These are phyloP conservation scores for Pangasius mekongensis DNA, from an alignment of 2,797 vertebrate genomes.

Conservation along the genomic window DNA sequence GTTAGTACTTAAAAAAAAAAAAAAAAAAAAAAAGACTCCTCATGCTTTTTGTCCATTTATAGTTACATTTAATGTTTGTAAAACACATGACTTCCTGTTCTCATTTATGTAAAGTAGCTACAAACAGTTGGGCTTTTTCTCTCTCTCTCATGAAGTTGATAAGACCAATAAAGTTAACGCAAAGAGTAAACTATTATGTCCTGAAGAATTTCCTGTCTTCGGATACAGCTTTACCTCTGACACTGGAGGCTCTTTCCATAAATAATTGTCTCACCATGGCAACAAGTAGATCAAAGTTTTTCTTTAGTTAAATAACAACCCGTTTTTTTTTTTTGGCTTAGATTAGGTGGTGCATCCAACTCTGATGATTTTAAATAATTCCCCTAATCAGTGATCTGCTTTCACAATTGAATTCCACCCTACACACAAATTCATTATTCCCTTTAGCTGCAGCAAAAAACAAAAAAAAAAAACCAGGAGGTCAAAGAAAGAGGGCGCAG, in stretches of 20 bases:
- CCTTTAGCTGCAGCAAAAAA: not conserved
- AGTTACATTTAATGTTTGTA: not conserved
- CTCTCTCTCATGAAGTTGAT: not conserved
- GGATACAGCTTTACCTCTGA: not conserved
- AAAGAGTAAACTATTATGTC: not conserved
- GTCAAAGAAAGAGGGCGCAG: conserved; percentile 12
- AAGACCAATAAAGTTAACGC: no score
- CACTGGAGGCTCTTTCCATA: conserved; percentile 4
- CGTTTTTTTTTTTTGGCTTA: no score
- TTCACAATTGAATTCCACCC: not conserved
- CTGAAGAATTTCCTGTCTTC: not conserved
- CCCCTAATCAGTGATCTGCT: not conserved
- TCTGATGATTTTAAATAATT: not conserved
- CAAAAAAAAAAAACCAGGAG: not conserved
- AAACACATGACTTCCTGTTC: not conserved
- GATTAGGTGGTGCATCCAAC: not conserved
- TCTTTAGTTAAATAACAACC: not conserved
- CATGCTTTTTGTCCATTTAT: not conserved
- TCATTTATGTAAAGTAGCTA: not conserved
- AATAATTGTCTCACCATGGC: no score
- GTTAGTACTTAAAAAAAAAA: not conserved
- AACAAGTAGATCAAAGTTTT: not conserved
- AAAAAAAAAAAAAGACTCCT: not conserved
- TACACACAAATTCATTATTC: not conserved
- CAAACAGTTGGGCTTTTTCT: not conserved